phyloP scores from a whole-genome alignment of 64 coral and sea anemone species.

The Stichodactyla helianthus region DNA sequence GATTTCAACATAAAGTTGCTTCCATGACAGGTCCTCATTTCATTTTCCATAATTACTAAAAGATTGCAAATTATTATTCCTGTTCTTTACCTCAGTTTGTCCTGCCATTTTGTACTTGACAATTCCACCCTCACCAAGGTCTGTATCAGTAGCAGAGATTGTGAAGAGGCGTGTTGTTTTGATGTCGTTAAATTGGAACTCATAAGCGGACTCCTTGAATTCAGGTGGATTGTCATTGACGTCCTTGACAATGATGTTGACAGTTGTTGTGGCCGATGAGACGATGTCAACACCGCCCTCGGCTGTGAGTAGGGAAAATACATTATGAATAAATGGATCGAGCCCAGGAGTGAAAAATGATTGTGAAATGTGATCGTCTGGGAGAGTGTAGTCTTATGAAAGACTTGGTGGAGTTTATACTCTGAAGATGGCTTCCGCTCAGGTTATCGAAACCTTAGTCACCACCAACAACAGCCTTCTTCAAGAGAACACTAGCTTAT shows the following conservation, averaged over 20 bases:
- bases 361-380: no score
- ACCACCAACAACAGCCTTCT: no score
- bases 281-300: constrained; percentile 29
- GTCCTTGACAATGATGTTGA: constrained; percentile 50
- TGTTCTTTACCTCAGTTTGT: constrained; percentile 54
- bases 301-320: constrained; percentile 2
- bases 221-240: constrained; percentile 74
- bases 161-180: constrained; percentile 21
- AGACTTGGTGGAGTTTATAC: no score
- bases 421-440: no score
- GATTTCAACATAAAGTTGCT: no score
- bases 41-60: no score
- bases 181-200: constrained; percentile 27
- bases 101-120: constrained; percentile 65
- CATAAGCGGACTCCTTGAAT: constrained; percentile 22
- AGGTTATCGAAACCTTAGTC: no score
- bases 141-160: constrained; percentile 55
- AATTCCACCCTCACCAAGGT: constrained; percentile 59
- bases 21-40: no score
- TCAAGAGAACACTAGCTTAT: no score
- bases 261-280: constrained; percentile 37
- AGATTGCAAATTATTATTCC: background rate
- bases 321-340: no score
- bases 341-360: no score
- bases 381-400: no score